phyloP scores from a whole-genome alignment of 2,888 invertebrate genomes.

The Pammene fasciana region DNA sequence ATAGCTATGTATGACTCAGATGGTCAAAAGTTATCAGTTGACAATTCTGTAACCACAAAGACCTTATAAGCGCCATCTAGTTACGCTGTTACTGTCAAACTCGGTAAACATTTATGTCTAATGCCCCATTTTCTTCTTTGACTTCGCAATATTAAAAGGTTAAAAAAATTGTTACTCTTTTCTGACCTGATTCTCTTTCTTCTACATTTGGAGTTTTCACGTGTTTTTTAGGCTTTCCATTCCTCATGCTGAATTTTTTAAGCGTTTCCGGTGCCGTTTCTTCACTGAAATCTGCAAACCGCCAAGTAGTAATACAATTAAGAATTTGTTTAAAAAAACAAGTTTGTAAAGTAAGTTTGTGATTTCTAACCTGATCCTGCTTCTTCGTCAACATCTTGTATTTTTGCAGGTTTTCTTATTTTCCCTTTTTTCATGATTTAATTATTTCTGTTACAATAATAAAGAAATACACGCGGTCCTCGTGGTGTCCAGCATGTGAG shows the following conservation, averaged over 20 bases:
- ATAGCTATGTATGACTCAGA: no score
- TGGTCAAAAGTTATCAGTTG: no score
- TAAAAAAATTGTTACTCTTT: not conserved
- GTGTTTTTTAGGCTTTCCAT: not conserved
- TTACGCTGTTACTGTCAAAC: no score
- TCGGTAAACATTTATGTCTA: no score
- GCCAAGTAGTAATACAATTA: not conserved
- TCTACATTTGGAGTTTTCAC: not conserved
- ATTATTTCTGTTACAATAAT: not conserved
- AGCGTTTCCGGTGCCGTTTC: not conserved
- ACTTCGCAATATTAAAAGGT: not conserved
- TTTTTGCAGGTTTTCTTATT: constrained; percentile 17
- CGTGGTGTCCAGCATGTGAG: constrained; percentile 20
- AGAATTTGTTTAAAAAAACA: not conserved
- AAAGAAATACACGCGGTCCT: not conserved
- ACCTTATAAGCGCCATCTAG: no score
- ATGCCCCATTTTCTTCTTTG: no score
- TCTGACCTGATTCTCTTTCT: not conserved
- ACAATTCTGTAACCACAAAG: no score
- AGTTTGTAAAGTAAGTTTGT: not conserved
- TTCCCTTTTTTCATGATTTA: constrained; percentile 39
- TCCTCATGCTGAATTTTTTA: not conserved
- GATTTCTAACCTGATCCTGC: constrained; percentile 15
- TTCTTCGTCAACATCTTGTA: constrained; percentile 9
- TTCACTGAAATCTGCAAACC: not conserved